Evolutionary conservation across 2,888 invertebrate genomes (phyloP).

Genomic region (Acholoe squamosa): DNA sequence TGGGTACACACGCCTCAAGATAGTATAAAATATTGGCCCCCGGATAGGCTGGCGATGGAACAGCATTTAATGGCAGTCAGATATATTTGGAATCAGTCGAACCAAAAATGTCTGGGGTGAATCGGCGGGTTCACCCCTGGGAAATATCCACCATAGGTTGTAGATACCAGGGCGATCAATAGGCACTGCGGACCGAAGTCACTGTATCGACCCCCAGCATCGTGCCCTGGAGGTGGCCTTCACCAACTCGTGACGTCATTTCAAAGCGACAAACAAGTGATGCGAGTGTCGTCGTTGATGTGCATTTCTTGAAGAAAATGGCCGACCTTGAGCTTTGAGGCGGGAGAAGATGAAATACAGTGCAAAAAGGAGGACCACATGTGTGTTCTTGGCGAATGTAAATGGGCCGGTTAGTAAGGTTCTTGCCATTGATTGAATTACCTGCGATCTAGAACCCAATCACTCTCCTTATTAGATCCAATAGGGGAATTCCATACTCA

Average conservation of each 20-base stretch:
- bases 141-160: conserved; percentile 47
- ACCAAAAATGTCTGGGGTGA: conserved; percentile 24
- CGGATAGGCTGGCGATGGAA: background rate
- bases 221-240: background rate
- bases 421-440: background rate
- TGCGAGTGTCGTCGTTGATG: background rate
- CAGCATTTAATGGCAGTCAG: conserved; percentile 17
- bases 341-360: background rate
- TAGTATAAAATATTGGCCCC: conserved; percentile 31
- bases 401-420: conserved; percentile 37
- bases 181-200: background rate
- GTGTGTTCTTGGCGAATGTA: conserved; percentile 32
- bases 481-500: background rate
- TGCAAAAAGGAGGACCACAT: background rate
- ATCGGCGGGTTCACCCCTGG: conserved; percentile 1
- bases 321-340: background rate
- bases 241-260: background rate
- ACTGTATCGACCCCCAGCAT: conserved; percentile 7
- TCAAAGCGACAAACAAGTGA: background rate
- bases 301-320: background rate
- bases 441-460: background rate
- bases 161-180: conserved; percentile 29
- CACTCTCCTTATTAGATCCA: conserved; percentile 27
- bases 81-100: background rate
- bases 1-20: conserved; percentile 22